Percentiles rank a stretch among this genome's conserved stretches.
phyloP scores from a whole-genome alignment of 2,113 vertebrate species.

The Brachyistius frenatus region DNA sequence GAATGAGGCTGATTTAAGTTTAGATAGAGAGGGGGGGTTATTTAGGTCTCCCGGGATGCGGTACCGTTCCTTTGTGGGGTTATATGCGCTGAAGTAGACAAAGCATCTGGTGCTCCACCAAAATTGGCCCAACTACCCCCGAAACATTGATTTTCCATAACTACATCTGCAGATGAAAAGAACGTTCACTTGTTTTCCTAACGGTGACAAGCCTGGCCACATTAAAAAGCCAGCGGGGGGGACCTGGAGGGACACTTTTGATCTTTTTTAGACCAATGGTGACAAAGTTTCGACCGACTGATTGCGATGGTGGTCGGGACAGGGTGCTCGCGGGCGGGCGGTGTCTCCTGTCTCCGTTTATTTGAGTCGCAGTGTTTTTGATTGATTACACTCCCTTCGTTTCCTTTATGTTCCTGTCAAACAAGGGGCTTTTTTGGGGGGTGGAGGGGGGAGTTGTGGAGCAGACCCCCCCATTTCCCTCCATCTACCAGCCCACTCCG shows the following conservation, averaged over 20 bases:
- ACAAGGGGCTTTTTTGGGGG: constrained; percentile 78
- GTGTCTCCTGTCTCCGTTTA: constrained; percentile 85
- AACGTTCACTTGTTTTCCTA: constrained; percentile 35
- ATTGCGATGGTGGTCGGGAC: constrained; percentile 49
- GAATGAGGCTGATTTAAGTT: constrained; percentile 48
- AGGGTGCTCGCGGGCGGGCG: constrained; percentile 43
- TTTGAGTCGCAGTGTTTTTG: constrained; percentile 87
- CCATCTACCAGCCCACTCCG: constrained; percentile 80
- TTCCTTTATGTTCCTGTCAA: constrained; percentile 89
- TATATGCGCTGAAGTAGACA: constrained; percentile 69
- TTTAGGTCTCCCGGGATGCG: constrained; percentile 47
- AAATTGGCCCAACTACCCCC: constrained; percentile 62
- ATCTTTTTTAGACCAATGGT: constrained; percentile 46
- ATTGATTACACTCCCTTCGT: constrained; percentile 92
- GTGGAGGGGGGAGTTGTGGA: not conserved
- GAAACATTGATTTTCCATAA: constrained; percentile 56
- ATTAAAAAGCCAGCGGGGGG: constrained; percentile 76
- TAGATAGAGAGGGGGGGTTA: not conserved
- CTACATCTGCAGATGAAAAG: constrained; percentile 78
- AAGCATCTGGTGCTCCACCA: constrained; percentile 81
- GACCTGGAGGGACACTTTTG: constrained; percentile 55
- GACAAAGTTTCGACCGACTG: not conserved
- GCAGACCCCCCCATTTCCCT: constrained; percentile 61
- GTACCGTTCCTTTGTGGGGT: constrained; percentile 58
- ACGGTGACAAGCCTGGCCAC: constrained; percentile 70